These are phyloP conservation scores for Peromyscus attwateri DNA, from an alignment of 2,797 vertebrate species.

Conservation along the genomic window DNA sequence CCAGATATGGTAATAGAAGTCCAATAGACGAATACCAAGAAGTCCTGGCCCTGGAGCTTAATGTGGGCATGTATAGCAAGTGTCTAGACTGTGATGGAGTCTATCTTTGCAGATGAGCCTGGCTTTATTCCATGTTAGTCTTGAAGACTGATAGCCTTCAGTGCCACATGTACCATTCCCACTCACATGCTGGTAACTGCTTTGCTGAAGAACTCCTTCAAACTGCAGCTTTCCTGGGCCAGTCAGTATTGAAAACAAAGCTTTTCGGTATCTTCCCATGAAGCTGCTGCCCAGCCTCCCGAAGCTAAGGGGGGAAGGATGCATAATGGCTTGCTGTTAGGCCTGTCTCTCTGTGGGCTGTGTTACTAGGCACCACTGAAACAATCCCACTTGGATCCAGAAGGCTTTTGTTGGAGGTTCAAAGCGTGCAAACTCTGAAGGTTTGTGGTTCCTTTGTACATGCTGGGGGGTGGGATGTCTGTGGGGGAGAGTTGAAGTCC, in stretches of 20 bases:
- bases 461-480: slow-evolving; percentile 45
- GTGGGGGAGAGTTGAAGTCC: not conserved
- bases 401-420: slow-evolving; percentile 75
- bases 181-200: not conserved
- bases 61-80: not conserved
- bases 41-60: not conserved
- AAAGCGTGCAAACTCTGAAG: slow-evolving; percentile 64
- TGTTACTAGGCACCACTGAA: slow-evolving; percentile 77
- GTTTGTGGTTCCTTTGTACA: slow-evolving; percentile 60
- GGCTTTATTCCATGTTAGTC: not conserved
- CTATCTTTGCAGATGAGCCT: not conserved
- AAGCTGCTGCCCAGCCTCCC: not conserved
- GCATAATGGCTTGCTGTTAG: slow-evolving; percentile 53
- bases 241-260: slow-evolving; percentile 59
- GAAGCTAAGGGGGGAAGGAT: not conserved
- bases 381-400: slow-evolving; percentile 53
- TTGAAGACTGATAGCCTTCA: not conserved
- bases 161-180: not conserved
- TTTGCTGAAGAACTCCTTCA: slow-evolving; percentile 5
- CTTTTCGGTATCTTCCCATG: not conserved
- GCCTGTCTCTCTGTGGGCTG: not conserved
- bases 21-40: not conserved
- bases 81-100: not conserved
- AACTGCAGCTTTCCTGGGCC: slow-evolving; percentile 2
- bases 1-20: not conserved